Evolutionary conservation across 2,888 invertebrate species (phyloP).

Genomic region (Heliconius erato): DNA sequence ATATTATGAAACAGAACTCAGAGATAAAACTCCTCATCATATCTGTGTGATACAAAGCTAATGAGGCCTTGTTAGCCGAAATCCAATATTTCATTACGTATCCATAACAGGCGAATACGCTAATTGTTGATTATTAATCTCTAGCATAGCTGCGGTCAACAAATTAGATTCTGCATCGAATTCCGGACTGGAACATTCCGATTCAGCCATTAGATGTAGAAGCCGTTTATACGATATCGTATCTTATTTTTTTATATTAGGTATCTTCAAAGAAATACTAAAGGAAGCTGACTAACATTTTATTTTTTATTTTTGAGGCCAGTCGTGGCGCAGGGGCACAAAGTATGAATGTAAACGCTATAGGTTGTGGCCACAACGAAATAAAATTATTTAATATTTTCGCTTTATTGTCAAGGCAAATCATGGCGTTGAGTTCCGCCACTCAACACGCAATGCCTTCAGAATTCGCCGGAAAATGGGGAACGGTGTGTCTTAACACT

Average conservation of each 20-base stretch:
- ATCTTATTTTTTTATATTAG: not conserved
- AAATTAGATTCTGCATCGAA: conserved; percentile 49
- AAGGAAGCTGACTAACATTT: not conserved
- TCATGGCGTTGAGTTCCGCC: no score
- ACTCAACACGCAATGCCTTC: no score
- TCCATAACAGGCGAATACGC: conserved; percentile 37
- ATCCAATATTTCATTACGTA: conserved; percentile 37
- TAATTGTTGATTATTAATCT: conserved; percentile 51
- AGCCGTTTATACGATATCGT: conserved; percentile 37
- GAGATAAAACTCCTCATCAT: not conserved
- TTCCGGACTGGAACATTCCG: conserved; percentile 46
- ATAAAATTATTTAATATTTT: no score
- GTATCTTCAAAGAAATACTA: not conserved
- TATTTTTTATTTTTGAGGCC: no score
- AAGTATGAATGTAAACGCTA: no score
- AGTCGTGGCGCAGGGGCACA: no score
- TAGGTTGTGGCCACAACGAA: no score
- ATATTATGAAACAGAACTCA: not conserved
- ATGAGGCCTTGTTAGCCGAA: conserved; percentile 13
- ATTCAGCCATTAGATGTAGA: conserved; percentile 39
- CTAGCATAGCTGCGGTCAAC: conserved; percentile 48
- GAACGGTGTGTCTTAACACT: no score
- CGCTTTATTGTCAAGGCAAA: no score
- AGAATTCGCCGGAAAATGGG: no score
- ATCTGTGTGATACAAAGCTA: conserved; percentile 4